Evolutionary conservation across 2,797 vertebrate species (phyloP).

Genomic region (Odontamblyopus rebecca): DNA sequence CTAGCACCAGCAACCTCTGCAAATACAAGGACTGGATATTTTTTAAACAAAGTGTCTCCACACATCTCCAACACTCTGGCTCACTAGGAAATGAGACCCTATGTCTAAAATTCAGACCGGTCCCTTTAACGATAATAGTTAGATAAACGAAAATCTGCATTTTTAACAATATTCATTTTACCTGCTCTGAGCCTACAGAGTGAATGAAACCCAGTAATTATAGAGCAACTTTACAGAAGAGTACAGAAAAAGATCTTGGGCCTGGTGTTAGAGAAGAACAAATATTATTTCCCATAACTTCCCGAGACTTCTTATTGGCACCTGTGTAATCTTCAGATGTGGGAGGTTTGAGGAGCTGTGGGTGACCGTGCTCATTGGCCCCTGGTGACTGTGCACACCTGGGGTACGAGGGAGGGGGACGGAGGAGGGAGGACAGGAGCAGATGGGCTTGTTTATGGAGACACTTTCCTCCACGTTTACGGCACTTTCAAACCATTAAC

Average conservation of each 20-base stretch:
- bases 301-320: background rate
- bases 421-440: background rate
- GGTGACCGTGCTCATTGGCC: background rate
- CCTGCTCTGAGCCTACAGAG: no score
- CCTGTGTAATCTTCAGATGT: background rate
- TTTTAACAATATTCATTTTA: no score
- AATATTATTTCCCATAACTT: background rate
- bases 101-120: no score
- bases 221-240: background rate
- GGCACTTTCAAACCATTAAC: background rate
- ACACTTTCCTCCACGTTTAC: background rate
- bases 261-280: background rate
- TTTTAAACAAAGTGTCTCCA: no score
- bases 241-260: background rate
- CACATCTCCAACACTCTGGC: no score
- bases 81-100: no score
- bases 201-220: background rate
- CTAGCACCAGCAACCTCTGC: no score
- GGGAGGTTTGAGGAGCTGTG: background rate
- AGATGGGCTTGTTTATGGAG: slow-evolving; percentile 4
- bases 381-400: background rate
- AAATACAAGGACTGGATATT: no score
- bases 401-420: background rate
- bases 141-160: no score
- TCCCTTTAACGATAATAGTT: no score